Base-by-base conservation (phyloP, 2,113 vertebrate genomes). In the Neotoma lepida region DNA sequence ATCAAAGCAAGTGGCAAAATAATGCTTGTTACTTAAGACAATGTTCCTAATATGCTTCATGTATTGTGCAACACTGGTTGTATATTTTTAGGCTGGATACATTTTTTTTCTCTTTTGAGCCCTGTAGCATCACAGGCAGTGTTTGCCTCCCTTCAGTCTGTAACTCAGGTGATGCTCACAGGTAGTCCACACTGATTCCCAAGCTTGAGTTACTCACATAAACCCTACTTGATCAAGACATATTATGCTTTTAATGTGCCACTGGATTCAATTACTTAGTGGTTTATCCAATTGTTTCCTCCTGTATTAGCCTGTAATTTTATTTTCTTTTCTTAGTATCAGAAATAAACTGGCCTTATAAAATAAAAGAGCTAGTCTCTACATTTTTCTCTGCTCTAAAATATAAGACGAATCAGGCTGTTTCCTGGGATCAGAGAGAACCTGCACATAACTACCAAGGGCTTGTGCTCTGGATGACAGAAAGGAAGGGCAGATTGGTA, bases 201-300 rank as follows among this genome's bases (percentile, higher is more conserved):
- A 73, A 82, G 77, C 26, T 68, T 86, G 46, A 95, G 74, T 77
- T 85, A 81, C 76, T 95, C 76, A 64, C 33, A 89, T 90, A 94
- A 89, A 89, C 84, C 54, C 46, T 90, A 49, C 49, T 77, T 95
- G 91, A 96, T 77, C 81, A 76, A 92, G 76, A 77, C 78, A 9
- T 41, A 87, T 22, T 78, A 78, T 89, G 80, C 80, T 88, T 90
- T 92, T 76, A 92, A 89, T 77, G 71, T 0, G 44, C 33, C 4
- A 74, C 41, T 51, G 66, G 77, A 78, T 92, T 96, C 66, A 68
- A 78, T 68, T 78, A 77, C 22, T 26, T 68, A 35, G 77, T 73
- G 63, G 46, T 86, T 88, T 82, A 66, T 28, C 66, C 46, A 61
- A 28, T 77, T 86, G 56, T 74, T 89, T 91, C 51, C 20, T 70